These are phyloP conservation scores for Motacilla tschutschensis DNA, from an alignment of 2,113 vertebrate species.

Conservation along the genomic window DNA sequence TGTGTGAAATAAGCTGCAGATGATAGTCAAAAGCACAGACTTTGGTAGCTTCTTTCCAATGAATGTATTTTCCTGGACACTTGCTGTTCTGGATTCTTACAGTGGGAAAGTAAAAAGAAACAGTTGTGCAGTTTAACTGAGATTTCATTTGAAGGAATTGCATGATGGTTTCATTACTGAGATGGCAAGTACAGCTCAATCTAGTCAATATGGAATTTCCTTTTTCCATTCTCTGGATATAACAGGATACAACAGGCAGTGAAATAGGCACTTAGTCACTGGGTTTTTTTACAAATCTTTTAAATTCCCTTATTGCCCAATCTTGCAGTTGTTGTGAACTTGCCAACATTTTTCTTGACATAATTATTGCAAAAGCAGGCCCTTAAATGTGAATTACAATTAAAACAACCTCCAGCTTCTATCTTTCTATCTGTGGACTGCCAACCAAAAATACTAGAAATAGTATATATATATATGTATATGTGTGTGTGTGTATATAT, in stretches of 20 bases:
- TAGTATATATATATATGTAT: background rate
- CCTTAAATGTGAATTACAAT: constrained; percentile 1
- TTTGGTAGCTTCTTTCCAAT: constrained; percentile 49
- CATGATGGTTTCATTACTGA: constrained; percentile 63
- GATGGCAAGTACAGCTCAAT: constrained; percentile 57
- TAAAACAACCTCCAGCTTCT: background rate
- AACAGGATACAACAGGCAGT: constrained; percentile 61
- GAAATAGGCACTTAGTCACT: constrained; percentile 52
- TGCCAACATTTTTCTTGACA: constrained; percentile 26
- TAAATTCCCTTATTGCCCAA: constrained; percentile 54
- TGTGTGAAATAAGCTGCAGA: constrained; percentile 51
- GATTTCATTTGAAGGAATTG: constrained; percentile 40
- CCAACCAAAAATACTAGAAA: background rate
- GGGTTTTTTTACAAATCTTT: constrained; percentile 30
- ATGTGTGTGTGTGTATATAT: no score
- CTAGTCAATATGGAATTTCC: constrained; percentile 59
- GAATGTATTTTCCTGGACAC: constrained; percentile 47
- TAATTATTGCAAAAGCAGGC: constrained; percentile 32
- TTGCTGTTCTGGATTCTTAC: constrained; percentile 42
- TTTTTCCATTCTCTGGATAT: constrained; percentile 61
- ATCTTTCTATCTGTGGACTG: background rate
- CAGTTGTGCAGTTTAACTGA: constrained; percentile 52
- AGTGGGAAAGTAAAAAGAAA: constrained; percentile 55
- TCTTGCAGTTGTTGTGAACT: constrained; percentile 7
- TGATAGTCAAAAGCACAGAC: constrained; percentile 16